Evolutionary conservation across 2,888 invertebrate genomes (phyloP), one percentile per base, ranked within the genome.

Genomic region (Cryptocephalus moraei): DNA sequence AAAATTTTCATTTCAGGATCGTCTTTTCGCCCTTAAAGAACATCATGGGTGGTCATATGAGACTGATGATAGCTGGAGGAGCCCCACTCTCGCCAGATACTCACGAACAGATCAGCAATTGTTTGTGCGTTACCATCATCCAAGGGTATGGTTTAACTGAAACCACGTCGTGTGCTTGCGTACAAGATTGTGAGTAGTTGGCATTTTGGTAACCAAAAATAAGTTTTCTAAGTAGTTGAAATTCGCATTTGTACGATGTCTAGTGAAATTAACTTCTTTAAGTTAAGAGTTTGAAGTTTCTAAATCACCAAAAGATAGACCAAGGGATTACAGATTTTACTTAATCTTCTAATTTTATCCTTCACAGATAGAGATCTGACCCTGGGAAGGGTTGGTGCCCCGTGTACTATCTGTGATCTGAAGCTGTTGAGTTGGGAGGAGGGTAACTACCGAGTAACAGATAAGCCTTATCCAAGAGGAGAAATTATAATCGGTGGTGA

Each of bases 131-230:
- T 51, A 85, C 85, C 51, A 83, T 99, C 39, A 81, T 89, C 49
- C 91, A 92, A 66, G 97, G 96, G 44, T 97, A 97, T 73, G 97
- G 97, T 1, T 80, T 97, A 51, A 99, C 97, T 0, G 97, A 99
- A 78, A 94, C 96, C 11, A 89, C 91, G 56, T 94, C 95, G 1
- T 91, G 91, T 62, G 95, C 94, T 44, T 83, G 86, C 50, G 87
- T 88, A 45, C 86, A 86, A 85, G 84, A 86, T 69, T 70, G 83
- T 83, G 68, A 71, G 77, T 75, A n/a, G n/a, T n/a, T n/a, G n/a
- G n/a, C n/a, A 38, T 34, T 48, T 38, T 44, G 44, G 22, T 4
- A 22, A 22, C 3, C 2, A 22, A 22, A 22, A 22, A 4, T 22
- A 22, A 22, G 6, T 2, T 4, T 22, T 22, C 6, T 4, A 22